Conservation (phyloP, 2,888 invertebrate species). For the Choristoneura rosaceana region DNA sequence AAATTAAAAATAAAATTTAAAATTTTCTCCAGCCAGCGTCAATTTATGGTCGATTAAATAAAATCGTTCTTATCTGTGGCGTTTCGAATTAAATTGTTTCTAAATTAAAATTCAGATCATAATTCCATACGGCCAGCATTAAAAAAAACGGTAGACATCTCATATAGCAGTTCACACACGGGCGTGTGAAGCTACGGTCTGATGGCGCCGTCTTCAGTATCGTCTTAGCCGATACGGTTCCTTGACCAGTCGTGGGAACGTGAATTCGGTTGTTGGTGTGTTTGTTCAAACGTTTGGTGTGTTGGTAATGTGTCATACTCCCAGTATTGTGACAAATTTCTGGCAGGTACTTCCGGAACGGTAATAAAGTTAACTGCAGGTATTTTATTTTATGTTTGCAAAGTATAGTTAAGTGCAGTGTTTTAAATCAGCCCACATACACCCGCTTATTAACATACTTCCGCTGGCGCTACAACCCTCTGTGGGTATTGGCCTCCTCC, state of each 20-base stretch:
- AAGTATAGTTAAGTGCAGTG: not conserved
- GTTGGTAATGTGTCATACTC: not conserved
- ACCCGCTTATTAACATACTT: too few species aligned
- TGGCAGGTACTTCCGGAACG: not conserved
- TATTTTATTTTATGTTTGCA: not conserved
- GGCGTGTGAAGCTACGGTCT: conserved; percentile 74
- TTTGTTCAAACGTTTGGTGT: conserved; percentile 40
- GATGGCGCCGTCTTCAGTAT: conserved; percentile 68
- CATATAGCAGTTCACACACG: conserved; percentile 65
- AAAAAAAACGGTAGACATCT: conserved; percentile 43
- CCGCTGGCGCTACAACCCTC: too few species aligned
- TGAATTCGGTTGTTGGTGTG: conserved; percentile 47
- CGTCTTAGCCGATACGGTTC: conserved; percentile 70
- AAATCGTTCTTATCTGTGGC: not conserved
- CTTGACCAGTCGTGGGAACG: conserved; percentile 57
- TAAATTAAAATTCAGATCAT: conserved; percentile 4
- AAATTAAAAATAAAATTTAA: not conserved
- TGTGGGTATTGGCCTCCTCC: too few species aligned
- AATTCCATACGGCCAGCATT: conserved; percentile 6
- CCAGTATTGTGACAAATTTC: not conserved
- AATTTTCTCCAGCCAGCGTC: not conserved
- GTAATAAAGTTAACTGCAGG: not conserved
- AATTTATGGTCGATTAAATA: not conserved
- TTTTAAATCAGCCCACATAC: not conserved
- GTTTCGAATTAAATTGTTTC: not conserved